Evolutionary conservation across 1,140 invertebrate genomes (phyloP), one percentile per base, ranked within the genome.

Genomic region (Teleogryllus occipitalis): DNA sequence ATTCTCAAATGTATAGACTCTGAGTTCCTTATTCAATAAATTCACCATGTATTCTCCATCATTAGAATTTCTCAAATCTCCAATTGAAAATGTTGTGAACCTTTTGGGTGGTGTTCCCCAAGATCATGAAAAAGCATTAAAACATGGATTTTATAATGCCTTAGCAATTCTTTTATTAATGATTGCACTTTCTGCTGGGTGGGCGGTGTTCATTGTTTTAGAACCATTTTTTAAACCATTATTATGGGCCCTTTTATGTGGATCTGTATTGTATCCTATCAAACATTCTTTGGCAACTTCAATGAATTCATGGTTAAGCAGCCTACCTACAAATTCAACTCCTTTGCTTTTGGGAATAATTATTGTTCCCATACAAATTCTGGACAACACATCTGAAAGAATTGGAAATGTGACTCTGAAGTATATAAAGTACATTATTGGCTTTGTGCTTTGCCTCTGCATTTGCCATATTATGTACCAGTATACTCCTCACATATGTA

Each of bases 211-310:
- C 84, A 90, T 93, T 81, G 93, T 96, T 76, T 86, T 98, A 8
- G 93, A 95, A 84, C 95, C 96, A 0, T 99, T 98, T 86, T 90
- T 98, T 21, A 93, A 95, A 83, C 95, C 97, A 0, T 84, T 99
- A 49, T 89, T 98, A 80, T 99, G 97, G 97, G 97, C 97, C 7
- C 87, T 98, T 75, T 86, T 99, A 18, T 96, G 96, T 85, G 96
- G 96, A 15, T 95, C 95, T 10, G 93, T 96, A 54, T 88, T 98
- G 46, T 94, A 97, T 86, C 96, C 96, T 0, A 93, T 97, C 82
- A 98, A 98, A 84, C 89, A 91, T 79, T 91, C 90, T 48, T 84
- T 97, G 15, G 91, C 93, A 8, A 90, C 89, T 27, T 88, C 88
- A 82, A 88, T 94, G 75, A 89, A 91, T 80, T 88, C 88, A 80